Evolutionary conservation across 2,888 invertebrate genomes (phyloP).

Genomic region (Drosophila kambysellisi): DNA sequence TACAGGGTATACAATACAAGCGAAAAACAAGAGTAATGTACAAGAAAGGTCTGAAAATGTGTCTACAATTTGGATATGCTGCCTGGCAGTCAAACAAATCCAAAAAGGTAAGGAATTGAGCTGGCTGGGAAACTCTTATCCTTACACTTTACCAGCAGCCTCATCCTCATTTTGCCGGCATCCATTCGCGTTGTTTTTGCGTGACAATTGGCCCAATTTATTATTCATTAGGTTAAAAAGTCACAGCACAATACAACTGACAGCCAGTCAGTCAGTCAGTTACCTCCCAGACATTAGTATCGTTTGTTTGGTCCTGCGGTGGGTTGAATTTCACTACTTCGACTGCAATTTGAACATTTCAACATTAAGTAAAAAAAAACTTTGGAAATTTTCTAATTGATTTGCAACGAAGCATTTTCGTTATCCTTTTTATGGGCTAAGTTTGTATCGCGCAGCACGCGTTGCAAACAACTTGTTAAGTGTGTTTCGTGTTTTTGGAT

Average conservation of each 20-base stretch:
- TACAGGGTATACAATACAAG: slow-evolving; percentile 22
- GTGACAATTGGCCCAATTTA: slow-evolving; percentile 83
- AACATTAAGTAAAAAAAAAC: slow-evolving; percentile 46
- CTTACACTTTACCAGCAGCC: slow-evolving; percentile 30
- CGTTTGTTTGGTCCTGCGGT: slow-evolving; percentile 28
- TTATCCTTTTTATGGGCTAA: slow-evolving; percentile 38
- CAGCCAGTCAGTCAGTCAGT: slow-evolving; percentile 71
- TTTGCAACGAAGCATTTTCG: slow-evolving; percentile 38
- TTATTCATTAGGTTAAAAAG: slow-evolving; percentile 83
- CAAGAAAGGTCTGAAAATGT: slow-evolving; percentile 58
- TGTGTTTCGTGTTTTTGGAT: slow-evolving; percentile 3
- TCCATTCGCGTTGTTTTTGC: slow-evolving; percentile 68
- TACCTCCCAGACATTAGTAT: slow-evolving; percentile 67
- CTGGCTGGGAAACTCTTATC: slow-evolving; percentile 22
- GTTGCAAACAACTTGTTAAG: slow-evolving; percentile 27
- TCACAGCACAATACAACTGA: slow-evolving; percentile 77
- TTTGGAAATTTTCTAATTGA: slow-evolving; percentile 70
- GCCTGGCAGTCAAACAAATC: slow-evolving; percentile 34
- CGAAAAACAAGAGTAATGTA: slow-evolving; percentile 1
- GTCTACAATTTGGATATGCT: slow-evolving; percentile 75
- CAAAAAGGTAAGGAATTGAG: slow-evolving; percentile 31
- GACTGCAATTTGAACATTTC: slow-evolving; percentile 27
- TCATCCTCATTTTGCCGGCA: slow-evolving; percentile 14
- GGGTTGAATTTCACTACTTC: slow-evolving; percentile 18
- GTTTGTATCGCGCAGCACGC: slow-evolving; percentile 27